Base-by-base conservation (phyloP, 1,140 invertebrate genomes). In the Conus ventricosus region DNA sequence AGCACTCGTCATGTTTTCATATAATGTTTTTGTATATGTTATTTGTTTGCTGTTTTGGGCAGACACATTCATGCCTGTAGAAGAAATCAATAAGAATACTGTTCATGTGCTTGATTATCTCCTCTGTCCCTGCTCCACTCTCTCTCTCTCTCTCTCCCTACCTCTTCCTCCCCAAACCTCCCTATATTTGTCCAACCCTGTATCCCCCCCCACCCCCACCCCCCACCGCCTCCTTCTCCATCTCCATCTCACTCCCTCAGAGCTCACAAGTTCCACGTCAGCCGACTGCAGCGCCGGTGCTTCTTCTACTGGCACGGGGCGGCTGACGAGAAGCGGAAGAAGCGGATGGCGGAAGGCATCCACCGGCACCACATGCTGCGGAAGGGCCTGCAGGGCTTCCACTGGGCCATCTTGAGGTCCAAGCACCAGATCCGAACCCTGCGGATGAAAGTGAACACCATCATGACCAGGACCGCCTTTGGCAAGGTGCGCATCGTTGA, bases 311-410 rank as follows among this genome's bases (percentile, higher is more conserved):
- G 85, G 85, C 85, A 20, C 4, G 75, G 25, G n/a, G 39, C 71
- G 25, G 85, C 85, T 10, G 80, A 51, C 27, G 87, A 88, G 15
- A 39, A 39, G 4, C 67, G 81, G 13, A 75, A 53, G 51, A 76
- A n/a, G 13, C 80, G 81, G 23, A 15, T 55, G 53, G 87, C 87
- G 63, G 87, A 88, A 55, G 39, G 55, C 27, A 76, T 88, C 15
- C 71, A 84, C 53, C 81, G 81, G n/a, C 87, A 84, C 15, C 87
- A 88, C 82, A 88, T 88, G 87, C 67, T 88, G 81, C 57, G 63
- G 63, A 88, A 88, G 57, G 87, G 87, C 6, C 25, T 88, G 53
- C 27, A 75, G 39, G 87, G 60, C 0, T 76, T 88, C 53, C 27
- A 27, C 25, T 88, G 87, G 87, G 87, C 87, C 15, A 76, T 88